Conservation (phyloP, 2,797 vertebrate genomes). For the Loriculus beryllinus region DNA sequence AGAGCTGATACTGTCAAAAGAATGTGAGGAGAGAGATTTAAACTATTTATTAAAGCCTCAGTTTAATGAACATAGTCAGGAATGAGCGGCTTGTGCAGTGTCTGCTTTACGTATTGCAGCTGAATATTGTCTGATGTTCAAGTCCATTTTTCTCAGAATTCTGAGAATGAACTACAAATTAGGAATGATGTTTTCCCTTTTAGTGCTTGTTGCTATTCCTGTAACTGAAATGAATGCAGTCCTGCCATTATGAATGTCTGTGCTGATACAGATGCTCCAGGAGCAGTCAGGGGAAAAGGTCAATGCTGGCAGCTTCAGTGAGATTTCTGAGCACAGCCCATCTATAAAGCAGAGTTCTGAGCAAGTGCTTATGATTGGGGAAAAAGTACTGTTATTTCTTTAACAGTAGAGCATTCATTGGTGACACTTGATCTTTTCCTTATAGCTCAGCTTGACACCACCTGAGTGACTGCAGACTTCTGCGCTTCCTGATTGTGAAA, state of each 20-base stretch:
- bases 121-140: not conserved
- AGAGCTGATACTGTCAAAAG: not conserved
- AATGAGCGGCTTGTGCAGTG: not conserved
- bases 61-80: not conserved
- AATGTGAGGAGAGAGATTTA: not conserved
- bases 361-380: not conserved
- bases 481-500: not conserved
- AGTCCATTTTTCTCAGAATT: not conserved
- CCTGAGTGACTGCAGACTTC: not conserved
- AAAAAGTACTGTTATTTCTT: not conserved
- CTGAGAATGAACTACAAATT: not conserved
- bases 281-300: not conserved
- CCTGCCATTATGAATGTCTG: not conserved
- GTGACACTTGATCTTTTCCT: not conserved
- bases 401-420: not conserved
- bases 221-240: not conserved
- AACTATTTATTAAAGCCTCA: not conserved
- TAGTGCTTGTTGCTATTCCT: not conserved
- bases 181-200: not conserved
- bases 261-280: not conserved
- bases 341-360: not conserved
- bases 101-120: not conserved
- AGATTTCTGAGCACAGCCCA: not conserved
- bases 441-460: not conserved
- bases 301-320: not conserved